These are phyloP conservation scores for Manis pentadactyla DNA, from an alignment of 2,797 vertebrate species.

Conservation along the genomic window DNA sequence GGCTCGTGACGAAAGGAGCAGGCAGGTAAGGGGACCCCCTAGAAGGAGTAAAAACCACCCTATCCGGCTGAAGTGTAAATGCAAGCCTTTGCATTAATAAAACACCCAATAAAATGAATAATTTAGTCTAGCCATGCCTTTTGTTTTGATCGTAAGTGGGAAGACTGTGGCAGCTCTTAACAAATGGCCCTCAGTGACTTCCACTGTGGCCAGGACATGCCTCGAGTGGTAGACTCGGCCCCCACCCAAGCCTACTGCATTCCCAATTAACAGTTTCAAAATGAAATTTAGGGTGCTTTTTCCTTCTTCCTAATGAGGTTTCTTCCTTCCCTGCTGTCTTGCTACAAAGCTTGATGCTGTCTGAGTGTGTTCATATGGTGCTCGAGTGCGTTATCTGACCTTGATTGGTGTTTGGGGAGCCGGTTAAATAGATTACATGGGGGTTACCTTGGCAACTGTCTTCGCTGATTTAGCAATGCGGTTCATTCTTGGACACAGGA, in stretches of 20 bases:
- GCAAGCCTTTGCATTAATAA: conserved; percentile 84
- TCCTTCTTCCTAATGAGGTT: conserved; percentile 89
- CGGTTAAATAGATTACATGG: conserved; percentile 95
- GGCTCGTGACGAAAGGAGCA: neutral
- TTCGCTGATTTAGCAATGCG: conserved; percentile 94
- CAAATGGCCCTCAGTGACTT: conserved; percentile 75
- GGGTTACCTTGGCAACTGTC: conserved; percentile 97
- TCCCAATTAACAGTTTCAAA: conserved; percentile 91
- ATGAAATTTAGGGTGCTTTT: conserved; percentile 87
- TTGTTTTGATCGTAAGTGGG: conserved; percentile 71
- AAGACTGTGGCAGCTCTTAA: conserved; percentile 70
- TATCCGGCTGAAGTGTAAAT: conserved; percentile 78
- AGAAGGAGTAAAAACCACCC: conserved; percentile 73
- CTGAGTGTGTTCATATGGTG: conserved; percentile 91
- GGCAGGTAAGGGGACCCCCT: neutral
- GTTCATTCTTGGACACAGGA: conserved; percentile 92
- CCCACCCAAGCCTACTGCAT: conserved; percentile 81
- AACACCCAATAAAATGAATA: conserved; percentile 86
- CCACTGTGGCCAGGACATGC: conserved; percentile 76
- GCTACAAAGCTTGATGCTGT: conserved; percentile 90
- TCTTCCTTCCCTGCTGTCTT: conserved; percentile 91
- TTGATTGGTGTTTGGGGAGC: conserved; percentile 94
- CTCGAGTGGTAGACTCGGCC: conserved; percentile 77
- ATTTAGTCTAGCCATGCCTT: conserved; percentile 78
- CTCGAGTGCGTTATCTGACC: conserved; percentile 92